Evolutionary conservation across 1,140 invertebrate genomes (phyloP).

Genomic region (Cotesia glomerata): DNA sequence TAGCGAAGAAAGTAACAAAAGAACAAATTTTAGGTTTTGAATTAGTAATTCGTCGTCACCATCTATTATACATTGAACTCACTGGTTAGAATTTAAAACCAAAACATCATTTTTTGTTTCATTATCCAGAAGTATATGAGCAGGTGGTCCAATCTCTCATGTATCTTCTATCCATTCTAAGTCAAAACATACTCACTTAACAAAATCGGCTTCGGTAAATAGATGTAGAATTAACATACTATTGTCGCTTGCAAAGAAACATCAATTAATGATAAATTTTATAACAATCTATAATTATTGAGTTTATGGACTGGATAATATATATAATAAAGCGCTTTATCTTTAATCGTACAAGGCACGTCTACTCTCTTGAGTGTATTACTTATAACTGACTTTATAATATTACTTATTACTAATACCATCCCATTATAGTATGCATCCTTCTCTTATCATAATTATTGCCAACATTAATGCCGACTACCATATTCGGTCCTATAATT

Average conservation of each 20-base stretch:
- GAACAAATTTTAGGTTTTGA: conserved; percentile 28
- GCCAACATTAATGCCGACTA: too few species aligned
- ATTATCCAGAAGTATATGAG: conserved; percentile 40
- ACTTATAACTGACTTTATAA: too few species aligned
- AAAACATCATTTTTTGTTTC: conserved; percentile 41
- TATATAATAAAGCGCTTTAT: too few species aligned
- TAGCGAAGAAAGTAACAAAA: conserved; percentile 24
- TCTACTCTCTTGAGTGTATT: too few species aligned
- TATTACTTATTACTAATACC: too few species aligned
- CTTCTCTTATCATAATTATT: too few species aligned
- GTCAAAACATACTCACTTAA: conserved; percentile 31
- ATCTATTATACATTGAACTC: conserved; percentile 29
- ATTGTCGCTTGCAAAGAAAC: not conserved
- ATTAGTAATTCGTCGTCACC: conserved; percentile 36
- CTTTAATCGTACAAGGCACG: too few species aligned
- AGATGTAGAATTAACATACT: too few species aligned
- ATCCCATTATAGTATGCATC: too few species aligned
- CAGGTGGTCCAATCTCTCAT: conserved; percentile 35
- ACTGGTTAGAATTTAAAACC: conserved; percentile 39
- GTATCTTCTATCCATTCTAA: conserved; percentile 43
- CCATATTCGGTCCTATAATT: too few species aligned
- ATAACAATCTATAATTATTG: too few species aligned
- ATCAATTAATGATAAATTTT: not conserved
- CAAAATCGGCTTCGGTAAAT: not conserved
- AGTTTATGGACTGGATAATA: too few species aligned